These are phyloP conservation scores for Mamestra brassicae DNA, from an alignment of 2,888 invertebrate genomes.

Conservation along the genomic window DNA sequence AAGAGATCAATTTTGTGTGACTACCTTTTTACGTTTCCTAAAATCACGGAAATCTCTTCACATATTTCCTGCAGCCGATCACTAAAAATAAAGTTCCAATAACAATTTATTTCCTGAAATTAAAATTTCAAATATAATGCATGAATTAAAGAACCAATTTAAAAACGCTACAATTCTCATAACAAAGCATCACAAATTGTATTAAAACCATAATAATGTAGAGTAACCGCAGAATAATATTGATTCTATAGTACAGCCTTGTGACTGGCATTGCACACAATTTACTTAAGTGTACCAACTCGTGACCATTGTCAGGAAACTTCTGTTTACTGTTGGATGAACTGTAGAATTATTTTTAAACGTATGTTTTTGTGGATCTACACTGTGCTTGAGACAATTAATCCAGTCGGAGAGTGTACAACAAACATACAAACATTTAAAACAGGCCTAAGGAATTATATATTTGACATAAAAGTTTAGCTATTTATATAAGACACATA, in stretches of 20 bases:
- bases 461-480: too few species aligned
- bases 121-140: neutral
- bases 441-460: too few species aligned
- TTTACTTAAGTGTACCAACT: constrained; percentile 52
- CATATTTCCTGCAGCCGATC: neutral
- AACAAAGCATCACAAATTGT: constrained; percentile 29
- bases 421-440: too few species aligned
- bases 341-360: neutral
- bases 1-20: too few species aligned
- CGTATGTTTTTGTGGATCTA: too few species aligned
- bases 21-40: neutral
- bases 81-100: neutral
- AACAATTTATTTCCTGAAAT: constrained; percentile 10
- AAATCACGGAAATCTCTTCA: neutral
- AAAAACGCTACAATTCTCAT: constrained; percentile 10
- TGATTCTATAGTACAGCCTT: constrained; percentile 46
- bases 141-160: constrained; percentile 18
- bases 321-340: constrained; percentile 2
- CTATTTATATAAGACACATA: too few species aligned
- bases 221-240: constrained; percentile 40
- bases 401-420: too few species aligned
- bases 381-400: too few species aligned
- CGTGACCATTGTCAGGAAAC: constrained; percentile 41
- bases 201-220: constrained; percentile 11
- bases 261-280: constrained; percentile 53